Evolutionary conservation across 2,113 vertebrate species (phyloP), one percentile per base, ranked within the genome.

Genomic region (Rhynchomys soricoides): DNA sequence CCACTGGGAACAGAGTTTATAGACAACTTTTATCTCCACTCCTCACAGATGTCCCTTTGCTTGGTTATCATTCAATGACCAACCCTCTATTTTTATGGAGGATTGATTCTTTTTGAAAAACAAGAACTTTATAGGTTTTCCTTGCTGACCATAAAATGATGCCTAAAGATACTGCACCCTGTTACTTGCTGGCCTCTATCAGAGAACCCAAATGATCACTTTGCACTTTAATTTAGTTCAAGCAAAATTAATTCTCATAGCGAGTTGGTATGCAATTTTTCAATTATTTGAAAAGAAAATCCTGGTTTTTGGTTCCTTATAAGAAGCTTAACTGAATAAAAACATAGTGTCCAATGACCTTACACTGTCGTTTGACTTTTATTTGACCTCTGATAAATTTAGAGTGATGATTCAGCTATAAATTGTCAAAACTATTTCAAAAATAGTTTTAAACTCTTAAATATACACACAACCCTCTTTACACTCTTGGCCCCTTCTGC

Each of bases 351-450:
- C 62, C 77, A 89, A 4, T 93, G 68, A 89, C 68, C 48, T 79
- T 86, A 94, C 29, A 86, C 7, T 91, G 2, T 59, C 90, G 93
- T 93, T 89, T 83, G 85, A 43, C 83, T 95, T 62, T 87, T 29
- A 57, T 91, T 93, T 87, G 48, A 93, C 22, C 91, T 83, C 87
- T 97, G 31, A 57, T 87, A 95, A 87, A 55, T 93, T 85, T 94
- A 89, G 52, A 93, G 29, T 57, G 4, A 48, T 4, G 34, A 74
- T 85, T 48, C 57, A 64, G 52, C 74, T 91, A 90, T 92, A 62
- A 68, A 68, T 68, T 31, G 66, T 68, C 66, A 34, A 68, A 68
- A 68, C 29, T 79, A 59, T 24, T 86, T 95, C 29, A 57, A 86
- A 92, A 89, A 94, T 16, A 57, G 73, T 91, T 77, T 55, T 86